Evolutionary conservation across 1,140 invertebrate species (phyloP).

Genomic region (Aphis craccivora): DNA sequence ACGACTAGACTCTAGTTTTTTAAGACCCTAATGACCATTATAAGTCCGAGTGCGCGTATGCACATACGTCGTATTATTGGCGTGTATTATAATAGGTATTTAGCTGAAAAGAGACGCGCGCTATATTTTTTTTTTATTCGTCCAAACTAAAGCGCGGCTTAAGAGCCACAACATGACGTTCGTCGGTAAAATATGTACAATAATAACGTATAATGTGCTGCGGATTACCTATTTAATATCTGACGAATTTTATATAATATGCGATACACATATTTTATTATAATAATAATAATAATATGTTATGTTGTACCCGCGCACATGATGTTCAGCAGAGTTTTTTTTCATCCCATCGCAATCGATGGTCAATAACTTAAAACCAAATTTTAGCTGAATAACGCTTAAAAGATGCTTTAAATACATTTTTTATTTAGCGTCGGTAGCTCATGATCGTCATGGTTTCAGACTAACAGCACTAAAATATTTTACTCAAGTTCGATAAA

Average conservation of each 20-base stretch:
- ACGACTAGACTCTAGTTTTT: conserved; percentile 29
- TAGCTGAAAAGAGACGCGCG: background rate
- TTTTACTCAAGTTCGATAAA: no score
- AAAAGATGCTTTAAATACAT: no score
- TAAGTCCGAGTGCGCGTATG: background rate
- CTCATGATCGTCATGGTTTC: no score
- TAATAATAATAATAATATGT: background rate
- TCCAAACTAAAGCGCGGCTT: background rate
- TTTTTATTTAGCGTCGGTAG: no score
- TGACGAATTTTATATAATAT: background rate
- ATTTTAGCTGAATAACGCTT: no score
- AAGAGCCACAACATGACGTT: background rate
- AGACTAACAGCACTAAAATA: no score
- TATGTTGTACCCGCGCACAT: background rate
- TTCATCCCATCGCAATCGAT: no score
- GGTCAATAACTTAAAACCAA: no score
- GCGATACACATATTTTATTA: background rate
- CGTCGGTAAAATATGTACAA: background rate
- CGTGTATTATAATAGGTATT: background rate
- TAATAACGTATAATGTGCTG: background rate
- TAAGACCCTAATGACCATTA: conserved; percentile 13
- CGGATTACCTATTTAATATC: background rate
- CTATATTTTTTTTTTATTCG: background rate
- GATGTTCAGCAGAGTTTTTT: no score
- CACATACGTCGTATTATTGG: conserved; percentile 8